Evolutionary conservation across 2,888 invertebrate genomes (phyloP), one percentile per base, ranked within the genome.

Genomic region (Melieria crassipennis): DNA sequence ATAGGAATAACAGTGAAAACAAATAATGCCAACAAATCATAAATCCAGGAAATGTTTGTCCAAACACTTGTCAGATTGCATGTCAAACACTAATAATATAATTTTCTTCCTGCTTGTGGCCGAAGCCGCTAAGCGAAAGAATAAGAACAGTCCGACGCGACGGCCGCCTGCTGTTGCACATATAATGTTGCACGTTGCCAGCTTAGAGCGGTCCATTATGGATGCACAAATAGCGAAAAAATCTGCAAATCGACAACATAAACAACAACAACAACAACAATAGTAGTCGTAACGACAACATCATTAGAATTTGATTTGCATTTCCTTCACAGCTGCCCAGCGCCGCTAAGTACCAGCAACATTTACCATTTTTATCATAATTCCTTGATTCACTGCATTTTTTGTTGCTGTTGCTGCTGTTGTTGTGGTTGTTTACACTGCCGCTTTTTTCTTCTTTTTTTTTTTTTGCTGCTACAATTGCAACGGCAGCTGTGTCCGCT

Each of bases 281-380:
- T 13, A 4, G 58, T 5, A 63, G 42, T n/a, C 62, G 56, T 47
- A 56, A 61, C 79, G 78, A 81, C 79, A 80, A 79, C 80, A 83
- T 78, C 79, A 83, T 84, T 81, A 80, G 82, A 80, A 81, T 82
- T 83, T 84, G 82, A 83, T 84, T 84, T 84, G 84, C 81, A 84
- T 83, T 84, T 83, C 84, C 83, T 75, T 69, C 71, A 73, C 69
- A 71, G 42, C 45, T 61, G 58, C 16, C n/a, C 42, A 16, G 16
- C 16, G 10, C 58, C 10, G 10, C 10, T 13, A 42, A 5, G 10
- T 13, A 47, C 13, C 60, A 69, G 65, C 69, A 69, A 65, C 48
- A 30, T 30, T 30, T 30, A 30, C 30, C 30, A 30, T 30, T 30
- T 30, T 30, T 30, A 30, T 30, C 30, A 30, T 30, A 30, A 30